A percentile compares a stretch with the other conserved stretches of the same genome.
Conservation (phyloP, 2,797 vertebrate species). For the Enoplosus armatus region DNA sequence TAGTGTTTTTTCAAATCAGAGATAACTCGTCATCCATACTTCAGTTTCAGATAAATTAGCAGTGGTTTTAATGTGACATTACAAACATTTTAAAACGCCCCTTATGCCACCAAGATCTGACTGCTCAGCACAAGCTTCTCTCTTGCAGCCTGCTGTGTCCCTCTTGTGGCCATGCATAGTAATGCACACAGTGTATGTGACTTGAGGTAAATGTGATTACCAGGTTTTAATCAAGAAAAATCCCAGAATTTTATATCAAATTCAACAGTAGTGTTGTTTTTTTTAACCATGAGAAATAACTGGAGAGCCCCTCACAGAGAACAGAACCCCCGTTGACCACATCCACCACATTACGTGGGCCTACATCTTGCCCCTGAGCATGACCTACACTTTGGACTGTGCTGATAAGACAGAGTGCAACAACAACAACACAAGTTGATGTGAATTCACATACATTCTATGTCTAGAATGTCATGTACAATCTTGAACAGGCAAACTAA, state of each 20-base stretch:
- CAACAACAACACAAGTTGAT: conserved; percentile 41
- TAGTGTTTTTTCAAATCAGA: background rate
- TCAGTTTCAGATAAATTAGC: background rate
- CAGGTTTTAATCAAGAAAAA: background rate
- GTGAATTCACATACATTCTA: too few relatives aligned
- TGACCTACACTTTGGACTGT: conserved; percentile 57
- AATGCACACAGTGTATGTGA: conserved; percentile 9
- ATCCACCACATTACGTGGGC: background rate
- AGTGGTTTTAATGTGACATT: background rate
- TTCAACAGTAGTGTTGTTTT: background rate
- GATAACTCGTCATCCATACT: background rate
- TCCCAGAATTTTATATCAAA: background rate
- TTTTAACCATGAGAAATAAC: background rate
- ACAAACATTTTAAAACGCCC: background rate
- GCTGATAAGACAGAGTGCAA: conserved; percentile 55
- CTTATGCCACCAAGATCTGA: background rate
- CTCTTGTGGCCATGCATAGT: conserved; percentile 58
- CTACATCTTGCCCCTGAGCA: background rate
- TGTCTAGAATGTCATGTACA: too few relatives aligned
- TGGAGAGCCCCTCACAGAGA: background rate
- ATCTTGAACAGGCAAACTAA: background rate
- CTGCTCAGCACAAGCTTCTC: too few relatives aligned
- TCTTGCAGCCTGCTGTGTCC: conserved; percentile 35
- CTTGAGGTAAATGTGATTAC: background rate
- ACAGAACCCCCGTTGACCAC: background rate